Evolutionary conservation across 2,888 invertebrate species (phyloP).

Genomic region (Osmoderma eremita): DNA sequence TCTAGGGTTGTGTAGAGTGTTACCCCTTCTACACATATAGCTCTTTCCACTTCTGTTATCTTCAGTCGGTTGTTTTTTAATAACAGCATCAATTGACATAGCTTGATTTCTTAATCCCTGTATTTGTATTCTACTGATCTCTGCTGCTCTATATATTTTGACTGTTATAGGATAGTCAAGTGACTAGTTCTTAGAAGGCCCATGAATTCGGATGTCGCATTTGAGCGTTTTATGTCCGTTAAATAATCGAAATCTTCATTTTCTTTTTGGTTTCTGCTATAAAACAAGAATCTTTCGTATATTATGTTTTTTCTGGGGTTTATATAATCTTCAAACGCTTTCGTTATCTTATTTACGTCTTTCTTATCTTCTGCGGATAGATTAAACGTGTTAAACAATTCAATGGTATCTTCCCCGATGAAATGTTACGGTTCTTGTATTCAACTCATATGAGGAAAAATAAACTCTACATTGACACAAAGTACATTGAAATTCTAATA

Average conservation of each 20-base stretch:
- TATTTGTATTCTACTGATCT: constrained; percentile 4
- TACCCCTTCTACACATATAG: constrained; percentile 5
- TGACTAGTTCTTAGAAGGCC: constrained; percentile 54
- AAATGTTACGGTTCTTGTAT: no score
- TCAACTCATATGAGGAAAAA: no score
- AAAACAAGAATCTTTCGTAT: constrained; percentile 45
- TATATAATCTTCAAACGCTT: constrained; percentile 40
- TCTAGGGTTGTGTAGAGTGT: not conserved
- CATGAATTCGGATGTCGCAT: constrained; percentile 41
- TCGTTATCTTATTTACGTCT: constrained; percentile 30
- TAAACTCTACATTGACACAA: no score
- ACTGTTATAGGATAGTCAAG: not conserved
- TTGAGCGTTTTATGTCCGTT: constrained; percentile 39
- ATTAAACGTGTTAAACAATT: constrained; percentile 40
- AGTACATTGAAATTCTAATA: no score
- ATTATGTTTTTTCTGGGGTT: constrained; percentile 57
- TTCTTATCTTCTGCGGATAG: constrained; percentile 37
- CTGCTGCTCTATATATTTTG: constrained; percentile 9
- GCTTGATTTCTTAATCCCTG: constrained; percentile 4
- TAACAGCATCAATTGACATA: not conserved
- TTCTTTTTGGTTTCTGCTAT: constrained; percentile 46
- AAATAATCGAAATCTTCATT: constrained; percentile 47
- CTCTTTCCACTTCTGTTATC: constrained; percentile 4
- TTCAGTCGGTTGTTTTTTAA: constrained; percentile 12
- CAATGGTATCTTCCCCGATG: constrained; percentile 27